Percentiles rank a stretch among this genome's conserved stretches.
Evolutionary conservation across 1,140 invertebrate species (phyloP).

Genomic region (Bombus ignitus): DNA sequence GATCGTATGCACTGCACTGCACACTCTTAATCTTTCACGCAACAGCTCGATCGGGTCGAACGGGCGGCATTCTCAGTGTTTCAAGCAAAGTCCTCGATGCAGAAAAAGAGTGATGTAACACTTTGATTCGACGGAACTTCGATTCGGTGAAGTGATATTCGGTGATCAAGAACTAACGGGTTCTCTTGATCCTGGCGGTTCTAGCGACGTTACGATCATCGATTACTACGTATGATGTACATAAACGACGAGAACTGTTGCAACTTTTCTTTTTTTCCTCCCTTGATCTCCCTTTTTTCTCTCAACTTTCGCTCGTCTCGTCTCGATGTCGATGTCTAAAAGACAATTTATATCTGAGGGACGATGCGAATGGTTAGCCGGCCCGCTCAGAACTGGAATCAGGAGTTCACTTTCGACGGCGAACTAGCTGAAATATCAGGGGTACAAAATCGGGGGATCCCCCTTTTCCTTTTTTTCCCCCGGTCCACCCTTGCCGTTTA

Average conservation of each 20-base stretch:
- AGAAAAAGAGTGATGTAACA: not conserved
- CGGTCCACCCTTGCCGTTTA: conserved; percentile 53
- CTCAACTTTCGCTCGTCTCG: not conserved
- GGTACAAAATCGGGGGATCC: conserved; percentile 68
- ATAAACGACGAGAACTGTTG: not conserved
- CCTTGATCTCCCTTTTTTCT: not conserved
- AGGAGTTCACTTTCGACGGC: conserved; percentile 48
- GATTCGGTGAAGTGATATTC: not conserved
- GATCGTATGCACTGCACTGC: conserved; percentile 33
- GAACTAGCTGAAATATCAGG: conserved; percentile 58
- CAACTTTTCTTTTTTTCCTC: not conserved
- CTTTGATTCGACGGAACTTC: not conserved
- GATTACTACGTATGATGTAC: conserved; percentile 3
- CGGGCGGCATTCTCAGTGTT: not conserved
- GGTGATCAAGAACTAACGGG: not conserved
- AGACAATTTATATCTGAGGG: not conserved
- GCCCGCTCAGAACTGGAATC: conserved; percentile 76
- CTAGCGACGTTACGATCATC: conserved; percentile 16
- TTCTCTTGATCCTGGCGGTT: conserved; percentile 38
- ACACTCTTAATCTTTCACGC: conserved; percentile 46
- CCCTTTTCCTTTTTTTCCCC: conserved; percentile 69
- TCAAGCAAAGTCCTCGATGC: not conserved
- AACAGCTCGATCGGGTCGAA: not conserved
- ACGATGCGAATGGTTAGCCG: conserved; percentile 72
- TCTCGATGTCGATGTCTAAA: not conserved